Conservation (phyloP, 1,140 invertebrate genomes). For the Druon quercuslanigerum region DNA sequence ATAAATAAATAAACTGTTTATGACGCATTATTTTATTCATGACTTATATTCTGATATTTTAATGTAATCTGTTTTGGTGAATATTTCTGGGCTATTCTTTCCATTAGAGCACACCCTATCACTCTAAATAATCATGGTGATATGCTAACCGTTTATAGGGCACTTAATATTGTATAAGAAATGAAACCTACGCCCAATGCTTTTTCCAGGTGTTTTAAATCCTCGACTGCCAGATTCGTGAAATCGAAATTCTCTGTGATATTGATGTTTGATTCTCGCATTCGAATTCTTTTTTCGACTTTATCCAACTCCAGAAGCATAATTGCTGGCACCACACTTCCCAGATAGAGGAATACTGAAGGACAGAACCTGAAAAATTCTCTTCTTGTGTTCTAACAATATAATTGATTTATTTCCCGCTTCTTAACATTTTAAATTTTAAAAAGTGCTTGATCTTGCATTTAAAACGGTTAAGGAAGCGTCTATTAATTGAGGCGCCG, state of each 20-base stretch:
- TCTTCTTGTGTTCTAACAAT: no score
- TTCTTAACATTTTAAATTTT: no score
- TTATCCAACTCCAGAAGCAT: constrained; percentile 91
- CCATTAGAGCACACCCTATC: neutral
- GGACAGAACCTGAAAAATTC: constrained; percentile 85
- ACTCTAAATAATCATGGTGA: neutral
- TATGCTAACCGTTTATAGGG: neutral
- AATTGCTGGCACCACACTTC: constrained; percentile 88
- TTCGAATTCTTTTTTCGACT: constrained; percentile 80
- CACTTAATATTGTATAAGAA: neutral
- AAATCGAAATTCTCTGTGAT: constrained; percentile 71
- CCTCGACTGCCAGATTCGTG: constrained; percentile 71
- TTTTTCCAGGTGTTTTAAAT: constrained; percentile 77
- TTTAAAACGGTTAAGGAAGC: no score
- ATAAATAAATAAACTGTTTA: no score
- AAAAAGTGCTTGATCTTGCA: no score
- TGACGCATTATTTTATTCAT: no score
- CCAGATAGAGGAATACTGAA: constrained; percentile 88
- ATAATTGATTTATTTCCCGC: no score
- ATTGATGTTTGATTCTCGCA: constrained; percentile 76
- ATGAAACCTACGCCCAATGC: constrained; percentile 74
- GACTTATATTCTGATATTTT: no score
- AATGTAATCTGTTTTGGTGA: neutral
- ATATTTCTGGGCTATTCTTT: neutral
- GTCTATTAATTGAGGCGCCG: no score